These are phyloP conservation scores for Mnemiopsis leidyi DNA, from an alignment of 37 sponge, comb jelly and placozoan genomes.

Conservation along the genomic window DNA sequence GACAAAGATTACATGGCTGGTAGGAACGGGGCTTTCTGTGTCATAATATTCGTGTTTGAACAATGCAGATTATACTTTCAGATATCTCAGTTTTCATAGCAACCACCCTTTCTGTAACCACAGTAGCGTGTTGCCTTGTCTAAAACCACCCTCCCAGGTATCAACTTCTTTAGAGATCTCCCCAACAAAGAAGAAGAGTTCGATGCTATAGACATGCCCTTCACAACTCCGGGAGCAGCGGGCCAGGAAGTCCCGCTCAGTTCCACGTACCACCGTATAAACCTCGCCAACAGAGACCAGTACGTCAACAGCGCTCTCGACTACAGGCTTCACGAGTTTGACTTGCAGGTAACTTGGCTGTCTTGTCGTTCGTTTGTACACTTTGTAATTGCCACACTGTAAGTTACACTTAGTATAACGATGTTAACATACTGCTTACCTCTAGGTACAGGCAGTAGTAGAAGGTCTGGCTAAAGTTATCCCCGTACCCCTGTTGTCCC, in stretches of 20 bases:
- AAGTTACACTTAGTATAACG: no score
- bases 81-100: no score
- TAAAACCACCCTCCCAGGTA: slow-evolving; percentile 66
- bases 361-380: no score
- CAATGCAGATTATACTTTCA: no score
- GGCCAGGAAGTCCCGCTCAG: slow-evolving; percentile 80
- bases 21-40: no score
- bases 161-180: slow-evolving; percentile 70
- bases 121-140: no score
- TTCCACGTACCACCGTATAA: slow-evolving; percentile 72
- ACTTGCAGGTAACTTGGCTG: slow-evolving; percentile 76
- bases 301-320: slow-evolving; percentile 80
- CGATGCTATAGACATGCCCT: slow-evolving; percentile 77
- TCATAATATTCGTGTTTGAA: no score
- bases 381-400: no score
- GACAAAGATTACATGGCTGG: slow-evolving; percentile 83
- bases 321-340: slow-evolving; percentile 91
- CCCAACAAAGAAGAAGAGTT: slow-evolving; percentile 83
- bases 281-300: slow-evolving; percentile 75
- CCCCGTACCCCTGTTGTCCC: slow-evolving; percentile 86
- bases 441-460: slow-evolving; percentile 20
- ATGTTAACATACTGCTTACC: no score
- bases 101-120: no score
- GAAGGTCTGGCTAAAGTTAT: slow-evolving; percentile 67
- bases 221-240: slow-evolving; percentile 83